Evolutionary conservation across 2,888 invertebrate species (phyloP), one percentile per base, ranked within the genome.

Genomic region (Stramonita haemastoma): DNA sequence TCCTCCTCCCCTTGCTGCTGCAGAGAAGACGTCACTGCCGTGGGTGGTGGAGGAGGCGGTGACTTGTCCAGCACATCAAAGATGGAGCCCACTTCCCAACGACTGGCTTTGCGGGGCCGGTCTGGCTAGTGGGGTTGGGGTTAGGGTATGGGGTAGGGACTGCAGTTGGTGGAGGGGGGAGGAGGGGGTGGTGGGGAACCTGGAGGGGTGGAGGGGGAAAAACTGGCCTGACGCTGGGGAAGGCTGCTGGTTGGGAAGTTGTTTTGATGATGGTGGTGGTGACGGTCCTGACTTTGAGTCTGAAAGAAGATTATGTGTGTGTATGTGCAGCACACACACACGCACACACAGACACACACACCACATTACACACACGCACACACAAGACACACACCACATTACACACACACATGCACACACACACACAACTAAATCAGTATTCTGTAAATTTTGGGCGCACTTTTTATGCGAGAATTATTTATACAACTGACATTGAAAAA

Each of bases 61-160:
- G 85, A 89, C 84, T 85, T 34, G 32, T 89, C 85, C 36, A 89
- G 57, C 19, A 89, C 89, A 66, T 89, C 89, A 77, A 89, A 89
- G n/a, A 89, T 89, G 85, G 89, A 89, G 13, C 88, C 66, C 84
- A 60, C 85, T n/a, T 56, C 73, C 89, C 89, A 89, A 26, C 85
- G 89, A 36, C 70, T 89, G 70, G 19, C 17, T 19, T 70, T 73
- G 19, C 29, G 36, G 4, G 26, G 46, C 26, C 66, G 29, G 86
- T 22, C 17, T 22, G 34, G 29, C 66, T 29, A 11, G 29, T 77
- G n/a, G 29, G 32, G 34, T 19, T 17, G 77, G 8, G 77, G 36
- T 60, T 57, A 32, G 19, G 19, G 85, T 34, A 81, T 88, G 57
- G 46, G 2, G 19, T 32, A 81, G 66, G 22, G 56, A 36, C 81